Evolutionary conservation across 2,113 vertebrate genomes (phyloP), one percentile per base, ranked within the genome.

Genomic region (Apteryx owenii): DNA sequence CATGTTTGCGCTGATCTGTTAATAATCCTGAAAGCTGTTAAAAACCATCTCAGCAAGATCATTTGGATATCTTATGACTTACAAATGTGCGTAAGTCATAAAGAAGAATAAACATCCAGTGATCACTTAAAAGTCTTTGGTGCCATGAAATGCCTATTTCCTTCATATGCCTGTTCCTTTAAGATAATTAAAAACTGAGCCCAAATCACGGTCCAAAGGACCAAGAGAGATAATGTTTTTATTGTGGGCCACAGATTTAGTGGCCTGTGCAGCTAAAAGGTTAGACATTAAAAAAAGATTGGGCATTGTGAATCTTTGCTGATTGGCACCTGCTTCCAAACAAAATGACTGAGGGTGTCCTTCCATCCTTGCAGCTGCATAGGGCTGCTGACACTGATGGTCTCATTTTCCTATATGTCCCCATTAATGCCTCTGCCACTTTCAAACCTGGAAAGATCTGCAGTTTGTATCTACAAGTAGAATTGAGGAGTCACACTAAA

Each of bases 1-100:
- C 93, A 94, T 84, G 56, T 88, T 91, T 97, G 31, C 73, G 77
- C 84, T 94, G 95, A 97, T 96, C 92, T 97, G 89, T 95, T 97
- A 96, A 95, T 97, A 97, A 96, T 85, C 86, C 93, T 90, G 72
- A 85, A 91, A 94, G 86, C 48, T 95, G 70, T 91, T 90, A 92
- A 94, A 96, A 97, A 93, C 9, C 61, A 81, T 83, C 64, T 80
- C 70, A 81, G 70, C 42, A 70, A 94, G 84, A 89, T 95, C 95
- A 96, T 17, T 77, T 60, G 80, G 25, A n/a, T 90, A 26, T 76
- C 79, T 96, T 90, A 81, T 11, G 73, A 85, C 84, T 85, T 96
- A 62, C 18, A 73, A 95, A 89, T 76, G 28, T 50, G 53, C 58
- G 33, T 85, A 75, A 91, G 53, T 29, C 73, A 86, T 73, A 73